These are phyloP conservation scores for Drosophila malerkotliana DNA, from an alignment of 1,140 invertebrate species.

Conservation along the genomic window DNA sequence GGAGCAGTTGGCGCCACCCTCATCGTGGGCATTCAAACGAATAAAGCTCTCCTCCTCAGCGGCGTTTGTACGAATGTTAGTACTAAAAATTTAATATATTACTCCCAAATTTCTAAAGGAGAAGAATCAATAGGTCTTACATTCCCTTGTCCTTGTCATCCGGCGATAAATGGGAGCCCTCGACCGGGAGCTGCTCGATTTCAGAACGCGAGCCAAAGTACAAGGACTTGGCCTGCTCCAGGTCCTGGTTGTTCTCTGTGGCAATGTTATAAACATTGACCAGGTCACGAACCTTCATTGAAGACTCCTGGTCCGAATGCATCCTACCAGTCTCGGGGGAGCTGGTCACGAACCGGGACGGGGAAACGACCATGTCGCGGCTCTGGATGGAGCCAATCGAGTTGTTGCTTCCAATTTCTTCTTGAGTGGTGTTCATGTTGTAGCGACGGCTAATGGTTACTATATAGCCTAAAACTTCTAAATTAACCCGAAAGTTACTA, in stretches of 20 bases:
- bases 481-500: constrained; percentile 12
- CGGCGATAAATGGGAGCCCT: constrained; percentile 14
- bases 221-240: constrained; percentile 59
- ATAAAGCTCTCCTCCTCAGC: constrained; percentile 22
- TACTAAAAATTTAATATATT: neutral
- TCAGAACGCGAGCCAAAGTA: constrained; percentile 40
- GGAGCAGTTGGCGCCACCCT: neutral
- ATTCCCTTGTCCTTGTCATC: constrained; percentile 7
- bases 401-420: constrained; percentile 27
- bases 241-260: constrained; percentile 67
- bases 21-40: constrained; percentile 15
- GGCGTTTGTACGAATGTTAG: constrained; percentile 11
- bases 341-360: constrained; percentile 5
- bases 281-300: constrained; percentile 67
- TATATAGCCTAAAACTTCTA: neutral
- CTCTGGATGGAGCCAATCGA: constrained; percentile 4
- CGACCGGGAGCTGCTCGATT: constrained; percentile 1
- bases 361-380: constrained; percentile 3
- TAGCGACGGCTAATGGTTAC: constrained; percentile 4
- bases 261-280: constrained; percentile 70
- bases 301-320: constrained; percentile 27
- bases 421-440: constrained; percentile 27
- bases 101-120: neutral
- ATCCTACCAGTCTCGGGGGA: neutral
- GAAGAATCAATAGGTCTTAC: neutral